Evolutionary conservation across 2,888 invertebrate species (phyloP), one percentile per base, ranked within the genome.

Genomic region (Meteorus cinctellus): DNA sequence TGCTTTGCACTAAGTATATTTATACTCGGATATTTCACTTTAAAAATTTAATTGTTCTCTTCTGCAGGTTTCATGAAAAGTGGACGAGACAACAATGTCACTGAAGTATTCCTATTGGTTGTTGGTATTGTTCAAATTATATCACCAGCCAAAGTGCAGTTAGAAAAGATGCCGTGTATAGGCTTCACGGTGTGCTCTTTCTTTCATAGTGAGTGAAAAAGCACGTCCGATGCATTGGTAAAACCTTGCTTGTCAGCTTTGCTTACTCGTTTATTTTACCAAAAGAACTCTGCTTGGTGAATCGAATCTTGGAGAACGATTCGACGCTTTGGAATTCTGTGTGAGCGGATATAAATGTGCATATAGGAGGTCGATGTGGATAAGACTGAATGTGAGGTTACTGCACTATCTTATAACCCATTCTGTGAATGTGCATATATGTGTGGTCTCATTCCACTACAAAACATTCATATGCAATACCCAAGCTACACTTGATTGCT

Each of bases 251-350:
- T 41, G 41, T 24, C 59, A 59, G 59, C 27, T 29, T 29, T 29
- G 31, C 41, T 41, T 62, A 29, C 14, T 62, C 8, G 24, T 62
- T 62, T 62, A 62, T 62, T 62, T 27, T 14, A 31, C 31, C 16
- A 16, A 10, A 27, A 14, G 14, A 62, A 6, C 14, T 4, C n/a
- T 62, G 12, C 34, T 34, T 14, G 31, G 63, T 10, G n/a, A 63
- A 63, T 34, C 63, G 63, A 34, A 34, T 63, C n/a, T 31, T 34
- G 16, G 63, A 31, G 14, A 31, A 63, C 63, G 34, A 63, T 63
- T 63, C 31, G 63, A 63, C 63, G 31, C 31, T n/a, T 63, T 63
- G 63, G 16, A 63, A 34, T 63, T 31, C 16, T 4, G 34, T 16
- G 6, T 14, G 14, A n/a, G 6, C n/a, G 6, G 63, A 34, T n/a